phyloP scores from a whole-genome alignment of 2,113 vertebrate species.

The Sminthopsis crassicaudata region DNA sequence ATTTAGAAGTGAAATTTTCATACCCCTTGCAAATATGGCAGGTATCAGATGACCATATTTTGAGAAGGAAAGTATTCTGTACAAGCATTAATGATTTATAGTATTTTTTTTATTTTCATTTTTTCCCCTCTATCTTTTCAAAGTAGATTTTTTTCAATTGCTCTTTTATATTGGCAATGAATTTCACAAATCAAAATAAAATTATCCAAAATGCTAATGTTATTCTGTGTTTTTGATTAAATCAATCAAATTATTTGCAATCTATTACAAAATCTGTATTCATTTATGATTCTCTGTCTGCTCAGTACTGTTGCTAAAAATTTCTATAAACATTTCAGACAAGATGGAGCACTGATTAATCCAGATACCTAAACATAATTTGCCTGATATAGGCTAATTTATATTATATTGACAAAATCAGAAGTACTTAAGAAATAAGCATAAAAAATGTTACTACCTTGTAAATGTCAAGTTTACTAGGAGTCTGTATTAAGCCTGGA shows the following conservation, averaged over 20 bases:
- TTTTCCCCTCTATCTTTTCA: neutral
- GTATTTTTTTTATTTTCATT: neutral
- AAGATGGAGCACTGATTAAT: constrained; percentile 68
- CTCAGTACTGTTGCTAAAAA: constrained; percentile 65
- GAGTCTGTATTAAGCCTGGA: constrained; percentile 33
- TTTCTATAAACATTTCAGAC: constrained; percentile 70
- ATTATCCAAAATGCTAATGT: constrained; percentile 69
- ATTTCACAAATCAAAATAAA: constrained; percentile 69
- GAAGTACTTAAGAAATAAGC: constrained; percentile 66
- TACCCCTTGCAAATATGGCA: neutral
- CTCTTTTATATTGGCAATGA: constrained; percentile 58
- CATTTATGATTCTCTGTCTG: constrained; percentile 59
- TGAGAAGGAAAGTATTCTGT: neutral
- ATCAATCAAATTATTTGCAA: constrained; percentile 67
- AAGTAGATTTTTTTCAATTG: constrained; percentile 51
- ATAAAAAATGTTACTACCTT: constrained; percentile 61
- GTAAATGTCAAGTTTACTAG: constrained; percentile 61
- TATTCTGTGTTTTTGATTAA: constrained; percentile 66
- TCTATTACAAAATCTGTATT: constrained; percentile 69
- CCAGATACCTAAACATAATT: constrained; percentile 70
- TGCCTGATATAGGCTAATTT: constrained; percentile 68
- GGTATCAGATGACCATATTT: neutral
- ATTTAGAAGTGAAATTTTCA: neutral
- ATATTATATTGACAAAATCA: constrained; percentile 68
- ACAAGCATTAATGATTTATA: constrained; percentile 32